Conservation (phyloP, 2,797 vertebrate species). For the Anguilla obscura region DNA sequence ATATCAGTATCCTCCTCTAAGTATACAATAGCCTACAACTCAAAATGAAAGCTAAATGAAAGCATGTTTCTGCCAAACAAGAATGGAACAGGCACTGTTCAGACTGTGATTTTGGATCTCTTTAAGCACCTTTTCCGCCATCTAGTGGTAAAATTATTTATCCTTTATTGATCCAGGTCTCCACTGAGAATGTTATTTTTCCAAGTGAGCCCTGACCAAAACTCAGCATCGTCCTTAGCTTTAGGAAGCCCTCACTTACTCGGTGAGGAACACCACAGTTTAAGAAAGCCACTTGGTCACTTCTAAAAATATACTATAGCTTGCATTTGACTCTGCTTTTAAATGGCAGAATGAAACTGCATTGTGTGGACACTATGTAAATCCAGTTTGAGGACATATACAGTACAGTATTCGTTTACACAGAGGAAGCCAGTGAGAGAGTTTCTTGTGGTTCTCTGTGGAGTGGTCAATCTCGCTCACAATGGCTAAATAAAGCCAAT, state of each 20-base stretch:
- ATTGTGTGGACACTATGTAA: constrained; percentile 41
- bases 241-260: background rate
- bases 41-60: background rate
- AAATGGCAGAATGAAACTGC: constrained; percentile 42
- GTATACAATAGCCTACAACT: background rate
- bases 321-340: constrained; percentile 38
- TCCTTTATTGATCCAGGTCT: background rate
- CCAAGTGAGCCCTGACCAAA: too few relatives aligned
- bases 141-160: background rate
- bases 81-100: background rate
- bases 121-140: background rate
- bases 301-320: constrained; percentile 29
- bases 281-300: constrained; percentile 18
- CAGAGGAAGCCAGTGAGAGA: background rate
- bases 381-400: constrained; percentile 42
- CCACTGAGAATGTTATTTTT: too few relatives aligned
- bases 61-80: background rate
- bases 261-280: constrained; percentile 25
- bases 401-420: constrained; percentile 27
- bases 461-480: background rate
- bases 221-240: background rate
- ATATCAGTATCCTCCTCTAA: background rate
- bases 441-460: background rate
- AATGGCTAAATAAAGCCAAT: background rate
- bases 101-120: background rate